A percentile compares a stretch with the other conserved stretches of the same genome.
These are phyloP conservation scores for Mantis religiosa DNA, from an alignment of 2,888 invertebrate species.

Conservation along the genomic window DNA sequence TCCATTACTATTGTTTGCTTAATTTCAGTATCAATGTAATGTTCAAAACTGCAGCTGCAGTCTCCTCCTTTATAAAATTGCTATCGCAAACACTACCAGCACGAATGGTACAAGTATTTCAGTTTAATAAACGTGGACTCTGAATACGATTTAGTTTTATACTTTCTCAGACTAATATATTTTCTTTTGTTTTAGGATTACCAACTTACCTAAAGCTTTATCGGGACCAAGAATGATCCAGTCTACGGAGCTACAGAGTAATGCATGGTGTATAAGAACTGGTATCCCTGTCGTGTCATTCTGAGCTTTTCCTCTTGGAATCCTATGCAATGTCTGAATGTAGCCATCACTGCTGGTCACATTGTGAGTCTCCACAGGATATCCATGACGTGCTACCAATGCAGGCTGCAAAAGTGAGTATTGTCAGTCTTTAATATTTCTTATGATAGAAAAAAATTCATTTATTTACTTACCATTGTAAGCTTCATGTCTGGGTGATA, in stretches of 20 bases:
- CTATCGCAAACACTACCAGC: no score
- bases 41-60: no score
- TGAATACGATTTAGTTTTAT: neutral
- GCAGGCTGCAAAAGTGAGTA: neutral
- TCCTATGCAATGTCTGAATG: neutral
- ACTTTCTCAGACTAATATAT: neutral
- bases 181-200: neutral
- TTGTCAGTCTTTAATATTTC: no score
- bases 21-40: no score
- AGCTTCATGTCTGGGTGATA: neutral
- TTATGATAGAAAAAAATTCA: no score
- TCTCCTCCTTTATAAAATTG: no score
- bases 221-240: neutral
- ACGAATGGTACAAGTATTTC: no score
- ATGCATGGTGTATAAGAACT: neutral
- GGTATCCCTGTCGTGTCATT: neutral
- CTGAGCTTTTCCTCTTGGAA: neutral
- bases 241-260: slow-evolving; percentile 3
- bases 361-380: neutral
- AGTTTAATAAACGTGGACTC: no score
- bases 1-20: no score
- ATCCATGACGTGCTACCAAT: neutral
- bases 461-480: neutral
- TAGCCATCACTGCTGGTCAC: neutral
- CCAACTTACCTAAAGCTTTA: neutral